Evolutionary conservation across 2,113 vertebrate species (phyloP).

Genomic region (Caretta caretta): DNA sequence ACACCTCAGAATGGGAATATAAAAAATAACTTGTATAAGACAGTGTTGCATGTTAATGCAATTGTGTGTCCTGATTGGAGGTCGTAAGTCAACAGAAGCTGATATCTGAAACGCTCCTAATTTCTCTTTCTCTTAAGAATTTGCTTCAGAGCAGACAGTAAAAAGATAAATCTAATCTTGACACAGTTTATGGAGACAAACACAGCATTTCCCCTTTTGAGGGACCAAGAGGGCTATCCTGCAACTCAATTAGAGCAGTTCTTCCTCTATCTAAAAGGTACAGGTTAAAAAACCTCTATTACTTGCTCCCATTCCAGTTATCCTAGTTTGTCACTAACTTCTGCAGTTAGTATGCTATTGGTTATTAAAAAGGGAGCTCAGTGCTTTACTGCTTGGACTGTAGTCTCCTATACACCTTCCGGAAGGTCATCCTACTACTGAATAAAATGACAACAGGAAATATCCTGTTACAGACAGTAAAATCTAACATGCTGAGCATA

Average conservation of each 20-base stretch:
- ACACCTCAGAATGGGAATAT: background rate
- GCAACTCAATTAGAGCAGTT: background rate
- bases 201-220: background rate
- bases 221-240: background rate
- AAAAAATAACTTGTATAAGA: background rate
- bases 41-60: background rate
- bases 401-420: background rate
- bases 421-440: background rate
- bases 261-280: background rate
- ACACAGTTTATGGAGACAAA: background rate
- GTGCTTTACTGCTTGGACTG: slow-evolving; percentile 27
- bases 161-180: background rate
- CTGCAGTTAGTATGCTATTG: background rate
- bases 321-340: background rate
- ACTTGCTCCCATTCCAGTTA: slow-evolving; percentile 27
- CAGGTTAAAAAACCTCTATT: background rate
- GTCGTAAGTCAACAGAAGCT: slow-evolving; percentile 4
- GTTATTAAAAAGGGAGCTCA: slow-evolving; percentile 22
- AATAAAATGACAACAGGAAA: background rate
- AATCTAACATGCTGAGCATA: background rate
- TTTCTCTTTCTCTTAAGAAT: background rate
- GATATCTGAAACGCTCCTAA: background rate
- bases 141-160: background rate
- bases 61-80: background rate
- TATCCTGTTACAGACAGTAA: background rate